Percentiles rank a stretch among this genome's conserved stretches.
phyloP scores from a whole-genome alignment of 2,113 vertebrate genomes.

The Synodontis membranacea region DNA sequence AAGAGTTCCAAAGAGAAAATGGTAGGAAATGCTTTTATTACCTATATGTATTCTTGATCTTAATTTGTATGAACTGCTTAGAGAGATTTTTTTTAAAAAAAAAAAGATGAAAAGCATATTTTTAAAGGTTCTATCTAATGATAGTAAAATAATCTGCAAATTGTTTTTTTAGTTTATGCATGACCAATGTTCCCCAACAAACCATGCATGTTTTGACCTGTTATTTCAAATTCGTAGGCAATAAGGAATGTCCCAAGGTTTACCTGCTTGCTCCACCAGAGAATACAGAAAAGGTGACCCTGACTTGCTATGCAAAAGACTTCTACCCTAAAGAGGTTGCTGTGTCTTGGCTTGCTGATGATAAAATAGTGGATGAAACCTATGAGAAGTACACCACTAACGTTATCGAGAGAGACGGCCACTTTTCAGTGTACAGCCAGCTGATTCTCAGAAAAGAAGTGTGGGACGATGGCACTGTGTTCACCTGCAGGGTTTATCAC shows the following conservation, averaged over 20 bases:
- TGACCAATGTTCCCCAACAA: neutral
- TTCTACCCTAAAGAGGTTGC: slow-evolving; percentile 69
- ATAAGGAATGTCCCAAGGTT: slow-evolving; percentile 51
- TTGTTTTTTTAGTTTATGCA: neutral
- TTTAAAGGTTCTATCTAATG: neutral
- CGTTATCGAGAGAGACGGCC: slow-evolving; percentile 8
- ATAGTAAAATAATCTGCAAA: neutral
- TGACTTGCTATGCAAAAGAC: slow-evolving; percentile 76
- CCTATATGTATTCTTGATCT: neutral
- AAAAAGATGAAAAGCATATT: neutral
- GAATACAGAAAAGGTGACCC: slow-evolving; percentile 59
- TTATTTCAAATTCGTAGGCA: slow-evolving; percentile 62
- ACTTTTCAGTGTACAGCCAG: slow-evolving; percentile 67
- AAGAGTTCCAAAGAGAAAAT: neutral
- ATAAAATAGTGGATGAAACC: slow-evolving; percentile 11
- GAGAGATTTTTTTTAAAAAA: neutral
- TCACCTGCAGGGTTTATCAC: slow-evolving; percentile 70
- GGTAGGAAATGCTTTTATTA: slow-evolving; percentile 58
- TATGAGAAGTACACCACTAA: slow-evolving; percentile 53
- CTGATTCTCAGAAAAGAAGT: slow-evolving; percentile 32
- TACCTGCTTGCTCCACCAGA: slow-evolving; percentile 69
- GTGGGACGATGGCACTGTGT: slow-evolving; percentile 57
- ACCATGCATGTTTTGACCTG: slow-evolving; percentile 14
- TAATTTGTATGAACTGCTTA: neutral
- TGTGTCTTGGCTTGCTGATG: slow-evolving; percentile 71